Evolutionary conservation across 2,113 vertebrate species (phyloP).

Genomic region (Cavia porcellus): DNA sequence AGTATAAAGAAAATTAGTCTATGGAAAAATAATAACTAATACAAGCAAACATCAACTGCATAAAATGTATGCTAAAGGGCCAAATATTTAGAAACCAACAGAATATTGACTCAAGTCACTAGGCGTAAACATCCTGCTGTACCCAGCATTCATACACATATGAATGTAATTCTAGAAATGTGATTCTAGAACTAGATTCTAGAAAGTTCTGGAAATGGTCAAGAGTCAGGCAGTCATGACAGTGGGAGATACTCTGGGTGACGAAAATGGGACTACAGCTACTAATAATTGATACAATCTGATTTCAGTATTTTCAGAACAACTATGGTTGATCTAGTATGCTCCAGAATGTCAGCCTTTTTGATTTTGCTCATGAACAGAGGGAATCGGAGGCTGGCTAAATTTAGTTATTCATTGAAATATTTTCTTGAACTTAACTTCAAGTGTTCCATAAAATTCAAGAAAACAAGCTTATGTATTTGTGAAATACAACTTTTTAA

Average conservation of each 20-base stretch:
- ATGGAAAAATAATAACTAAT: not conserved
- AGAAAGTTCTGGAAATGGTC: not conserved
- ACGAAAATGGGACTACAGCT: not conserved
- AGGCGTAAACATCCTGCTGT: not conserved
- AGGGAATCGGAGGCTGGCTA: not conserved
- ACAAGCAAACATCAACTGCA: not conserved
- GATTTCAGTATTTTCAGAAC: not conserved
- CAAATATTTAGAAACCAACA: not conserved
- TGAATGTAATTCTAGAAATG: not conserved
- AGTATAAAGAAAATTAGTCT: slow-evolving; percentile 1
- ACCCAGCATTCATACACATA: not conserved
- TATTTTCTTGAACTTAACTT: slow-evolving; percentile 33
- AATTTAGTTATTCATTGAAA: not conserved
- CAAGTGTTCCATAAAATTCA: not conserved
- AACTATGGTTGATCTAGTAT: not conserved
- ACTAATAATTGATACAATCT: not conserved
- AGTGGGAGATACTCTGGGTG: no score
- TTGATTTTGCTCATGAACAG: not conserved
- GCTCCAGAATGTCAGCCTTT: not conserved
- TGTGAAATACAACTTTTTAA: not conserved
- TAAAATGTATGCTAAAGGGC: not conserved
- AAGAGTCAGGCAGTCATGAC: not conserved
- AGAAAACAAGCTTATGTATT: slow-evolving; percentile 2
- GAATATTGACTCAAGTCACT: not conserved
- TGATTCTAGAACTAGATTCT: not conserved